Conservation (phyloP, 1,140 invertebrate species). For the Dermatophagoides farinae region DNA sequence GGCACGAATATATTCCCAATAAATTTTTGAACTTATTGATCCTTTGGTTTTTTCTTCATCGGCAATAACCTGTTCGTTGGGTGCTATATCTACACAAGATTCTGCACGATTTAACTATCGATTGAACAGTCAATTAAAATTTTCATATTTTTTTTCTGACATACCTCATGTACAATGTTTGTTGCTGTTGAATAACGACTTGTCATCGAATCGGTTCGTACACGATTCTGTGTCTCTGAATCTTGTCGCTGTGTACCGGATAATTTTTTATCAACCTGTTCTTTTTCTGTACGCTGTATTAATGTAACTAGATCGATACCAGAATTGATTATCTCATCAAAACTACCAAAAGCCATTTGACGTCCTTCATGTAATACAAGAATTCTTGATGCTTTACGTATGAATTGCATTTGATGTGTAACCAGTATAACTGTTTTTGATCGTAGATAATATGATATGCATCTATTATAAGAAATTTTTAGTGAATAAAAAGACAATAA, state of each 20-base stretch:
- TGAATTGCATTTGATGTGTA: conserved; percentile 36
- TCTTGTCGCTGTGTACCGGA: neutral
- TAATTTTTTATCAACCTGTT: neutral
- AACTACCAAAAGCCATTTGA: conserved; percentile 7
- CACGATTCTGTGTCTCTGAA: neutral
- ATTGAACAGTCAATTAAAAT: neutral
- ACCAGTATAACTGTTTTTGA: conserved; percentile 46
- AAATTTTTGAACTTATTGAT: conserved; percentile 15
- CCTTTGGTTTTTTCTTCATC: conserved; percentile 18
- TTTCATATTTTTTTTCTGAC: neutral
- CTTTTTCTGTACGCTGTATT: neutral
- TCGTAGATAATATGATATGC: conserved; percentile 29
- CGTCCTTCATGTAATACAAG: conserved; percentile 25
- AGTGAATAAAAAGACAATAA: neutral
- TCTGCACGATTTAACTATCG: neutral
- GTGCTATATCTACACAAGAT: neutral
- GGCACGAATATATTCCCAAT: conserved; percentile 17
- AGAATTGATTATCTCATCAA: conserved; percentile 2
- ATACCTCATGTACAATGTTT: neutral
- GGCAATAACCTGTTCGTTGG: conserved; percentile 4
- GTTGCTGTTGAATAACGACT: conserved; percentile 3
- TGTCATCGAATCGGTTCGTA: neutral
- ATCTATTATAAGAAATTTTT: conserved; percentile 11
- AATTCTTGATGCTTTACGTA: conserved; percentile 12
- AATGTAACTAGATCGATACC: conserved; percentile 11